These are phyloP conservation scores for Epistrophella euchroma DNA, from an alignment of 2,888 invertebrate species.

Conservation along the genomic window DNA sequence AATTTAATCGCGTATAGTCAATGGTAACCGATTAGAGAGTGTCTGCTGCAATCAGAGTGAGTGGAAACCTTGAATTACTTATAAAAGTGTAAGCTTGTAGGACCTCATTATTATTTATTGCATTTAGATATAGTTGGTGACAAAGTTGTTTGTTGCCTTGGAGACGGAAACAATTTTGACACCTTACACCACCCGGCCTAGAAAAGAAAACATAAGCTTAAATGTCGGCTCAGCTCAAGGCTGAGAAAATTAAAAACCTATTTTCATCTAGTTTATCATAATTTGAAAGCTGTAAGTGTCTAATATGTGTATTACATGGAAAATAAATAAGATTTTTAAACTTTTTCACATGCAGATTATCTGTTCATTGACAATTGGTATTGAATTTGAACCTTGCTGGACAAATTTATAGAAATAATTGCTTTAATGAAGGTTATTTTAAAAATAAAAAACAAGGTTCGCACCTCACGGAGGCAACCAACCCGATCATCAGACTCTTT, in stretches of 20 bases:
- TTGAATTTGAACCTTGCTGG: too few relatives aligned
- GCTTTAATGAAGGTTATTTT: not conserved
- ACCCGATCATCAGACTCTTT: too few relatives aligned
- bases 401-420: not conserved
- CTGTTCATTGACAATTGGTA: not conserved
- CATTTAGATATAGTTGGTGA: constrained; percentile 52
- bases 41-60: constrained; percentile 49
- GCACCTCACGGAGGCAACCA: too few relatives aligned
- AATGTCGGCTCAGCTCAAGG: constrained; percentile 40
- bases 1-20: constrained; percentile 71
- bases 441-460: too few relatives aligned
- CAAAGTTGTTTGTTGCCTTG: constrained; percentile 58
- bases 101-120: constrained; percentile 76
- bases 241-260: constrained; percentile 58
- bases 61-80: constrained; percentile 70
- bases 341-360: not conserved
- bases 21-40: constrained; percentile 52
- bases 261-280: constrained; percentile 19
- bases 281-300: not conserved
- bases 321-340: not conserved
- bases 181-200: constrained; percentile 21
- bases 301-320: not conserved
- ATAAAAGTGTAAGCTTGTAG: constrained; percentile 59
- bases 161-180: constrained; percentile 62
- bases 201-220: constrained; percentile 40